A percentile compares a stretch with the other conserved stretches of the same genome.
Conservation (phyloP, 2,888 invertebrate species). For the Timema cristinae region DNA sequence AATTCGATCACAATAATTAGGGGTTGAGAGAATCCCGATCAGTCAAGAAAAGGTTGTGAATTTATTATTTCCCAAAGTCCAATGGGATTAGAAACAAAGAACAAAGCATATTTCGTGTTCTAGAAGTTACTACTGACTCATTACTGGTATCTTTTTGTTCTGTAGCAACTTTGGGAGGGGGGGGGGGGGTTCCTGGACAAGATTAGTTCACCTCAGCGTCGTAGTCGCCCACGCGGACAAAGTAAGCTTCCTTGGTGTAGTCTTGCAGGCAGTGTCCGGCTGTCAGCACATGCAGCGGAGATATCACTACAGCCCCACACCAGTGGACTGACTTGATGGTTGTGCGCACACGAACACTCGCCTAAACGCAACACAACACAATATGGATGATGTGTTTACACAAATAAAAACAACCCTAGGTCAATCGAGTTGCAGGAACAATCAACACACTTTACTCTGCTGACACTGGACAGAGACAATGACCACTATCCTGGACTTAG, state of each 20-base stretch:
- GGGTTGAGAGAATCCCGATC: no score
- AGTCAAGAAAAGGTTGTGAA: no score
- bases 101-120: no score
- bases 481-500: no score
- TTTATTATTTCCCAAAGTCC: no score
- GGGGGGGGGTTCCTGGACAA: not conserved
- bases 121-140: slow-evolving; percentile 11
- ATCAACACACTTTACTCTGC: no score
- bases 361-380: slow-evolving; percentile 43
- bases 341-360: slow-evolving; percentile 57
- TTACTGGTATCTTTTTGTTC: not conserved
- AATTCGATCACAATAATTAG: no score
- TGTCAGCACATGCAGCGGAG: slow-evolving; percentile 60
- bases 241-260: slow-evolving; percentile 61
- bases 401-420: no score
- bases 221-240: slow-evolving; percentile 70
- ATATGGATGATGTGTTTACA: no score
- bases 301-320: slow-evolving; percentile 70
- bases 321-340: slow-evolving; percentile 57
- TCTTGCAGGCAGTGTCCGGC: slow-evolving; percentile 70
- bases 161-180: not conserved
- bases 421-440: no score
- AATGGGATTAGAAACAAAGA: no score
- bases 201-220: slow-evolving; percentile 54
- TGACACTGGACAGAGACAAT: no score